A percentile compares a stretch with the other conserved stretches of the same genome.
These are phyloP conservation scores for Drosophila glabriapex DNA, from an alignment of 2,888 invertebrate genomes.

Conservation along the genomic window DNA sequence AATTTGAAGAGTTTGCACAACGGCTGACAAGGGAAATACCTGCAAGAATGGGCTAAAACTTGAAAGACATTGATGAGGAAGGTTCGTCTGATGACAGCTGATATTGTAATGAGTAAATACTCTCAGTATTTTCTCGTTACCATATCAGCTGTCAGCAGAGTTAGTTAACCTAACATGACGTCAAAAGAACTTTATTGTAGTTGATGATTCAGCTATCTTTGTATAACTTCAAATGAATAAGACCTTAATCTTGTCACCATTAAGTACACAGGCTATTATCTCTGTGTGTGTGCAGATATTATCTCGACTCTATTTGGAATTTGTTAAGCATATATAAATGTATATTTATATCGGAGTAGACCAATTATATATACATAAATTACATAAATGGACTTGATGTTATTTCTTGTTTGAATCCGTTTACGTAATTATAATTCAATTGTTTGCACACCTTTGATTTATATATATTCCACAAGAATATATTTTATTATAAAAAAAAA, in stretches of 20 bases:
- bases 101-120: not conserved
- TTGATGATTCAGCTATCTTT: not conserved
- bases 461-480: not conserved
- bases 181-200: not conserved
- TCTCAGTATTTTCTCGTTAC: not conserved
- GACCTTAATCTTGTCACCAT: not conserved
- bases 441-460: not conserved
- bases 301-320: not conserved
- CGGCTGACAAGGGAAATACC: not conserved
- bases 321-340: not conserved
- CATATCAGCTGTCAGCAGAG: not conserved
- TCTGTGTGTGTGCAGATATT: not conserved
- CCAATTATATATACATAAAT: not conserved
- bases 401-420: no score
- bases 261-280: not conserved
- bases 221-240: not conserved
- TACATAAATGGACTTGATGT: no score
- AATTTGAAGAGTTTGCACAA: conserved; percentile 2
- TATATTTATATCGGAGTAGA: not conserved
- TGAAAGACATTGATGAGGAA: not conserved
- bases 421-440: not conserved
- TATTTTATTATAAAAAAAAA: not conserved
- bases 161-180: not conserved
- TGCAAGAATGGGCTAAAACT: not conserved
- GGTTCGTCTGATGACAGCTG: not conserved